Evolutionary conservation across 1,140 invertebrate genomes (phyloP).

Genomic region (Scylla paramamosain): DNA sequence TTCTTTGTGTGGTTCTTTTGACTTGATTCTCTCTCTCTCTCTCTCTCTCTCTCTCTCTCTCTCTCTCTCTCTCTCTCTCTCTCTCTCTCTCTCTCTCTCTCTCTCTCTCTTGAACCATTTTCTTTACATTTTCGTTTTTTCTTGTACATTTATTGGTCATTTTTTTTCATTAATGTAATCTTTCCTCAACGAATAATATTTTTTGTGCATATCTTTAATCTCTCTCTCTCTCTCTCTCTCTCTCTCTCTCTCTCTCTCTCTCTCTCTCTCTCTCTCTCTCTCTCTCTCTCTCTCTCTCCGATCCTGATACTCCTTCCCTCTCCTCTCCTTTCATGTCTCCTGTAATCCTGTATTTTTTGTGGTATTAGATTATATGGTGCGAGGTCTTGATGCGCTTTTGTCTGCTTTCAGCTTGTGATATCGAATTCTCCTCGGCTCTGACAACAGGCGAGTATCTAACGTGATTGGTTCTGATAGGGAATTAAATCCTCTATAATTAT

Average conservation of each 20-base stretch:
- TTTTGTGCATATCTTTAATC: too few species aligned
- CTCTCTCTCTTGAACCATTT: background rate
- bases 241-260: background rate
- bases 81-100: background rate
- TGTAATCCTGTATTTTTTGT: conserved; percentile 39
- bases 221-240: background rate
- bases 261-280: background rate
- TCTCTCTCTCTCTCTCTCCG: background rate
- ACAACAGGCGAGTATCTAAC: conserved; percentile 35
- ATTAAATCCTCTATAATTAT: background rate
- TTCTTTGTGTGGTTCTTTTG: background rate
- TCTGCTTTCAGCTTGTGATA: conserved; percentile 62
- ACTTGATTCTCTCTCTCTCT: background rate
- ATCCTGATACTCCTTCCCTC: background rate
- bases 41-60: background rate
- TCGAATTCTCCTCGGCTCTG: conserved; percentile 49
- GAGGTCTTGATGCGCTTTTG: conserved; percentile 40
- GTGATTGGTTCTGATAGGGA: background rate
- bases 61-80: background rate
- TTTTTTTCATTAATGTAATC: too few species aligned
- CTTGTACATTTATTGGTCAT: too few species aligned
- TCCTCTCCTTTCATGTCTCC: background rate
- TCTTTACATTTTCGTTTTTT: background rate
- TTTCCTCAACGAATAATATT: too few species aligned
- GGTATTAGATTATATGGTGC: background rate